phyloP scores from a whole-genome alignment of 2,113 vertebrate genomes.

The Bombycilla garrulus region DNA sequence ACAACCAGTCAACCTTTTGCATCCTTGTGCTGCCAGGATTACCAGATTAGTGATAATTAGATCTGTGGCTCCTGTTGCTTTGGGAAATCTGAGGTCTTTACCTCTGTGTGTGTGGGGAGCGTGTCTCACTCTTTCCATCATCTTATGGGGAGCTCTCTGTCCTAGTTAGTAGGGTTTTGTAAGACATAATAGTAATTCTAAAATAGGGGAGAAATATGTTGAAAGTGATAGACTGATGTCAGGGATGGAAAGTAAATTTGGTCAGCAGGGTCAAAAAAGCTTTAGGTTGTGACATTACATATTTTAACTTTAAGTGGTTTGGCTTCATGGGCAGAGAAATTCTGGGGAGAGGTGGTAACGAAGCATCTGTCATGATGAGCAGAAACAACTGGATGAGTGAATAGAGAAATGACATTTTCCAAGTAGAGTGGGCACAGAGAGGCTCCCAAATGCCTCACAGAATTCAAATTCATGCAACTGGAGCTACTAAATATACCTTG shows the following conservation, averaged over 20 bases:
- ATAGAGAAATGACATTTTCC: not conserved
- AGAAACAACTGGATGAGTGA: not conserved
- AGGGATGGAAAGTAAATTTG: not conserved
- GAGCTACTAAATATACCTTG: not conserved
- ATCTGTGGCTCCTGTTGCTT: not conserved
- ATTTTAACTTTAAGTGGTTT: not conserved
- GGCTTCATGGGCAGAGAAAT: not conserved
- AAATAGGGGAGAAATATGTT: not conserved
- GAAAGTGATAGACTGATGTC: not conserved
- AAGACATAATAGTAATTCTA: not conserved
- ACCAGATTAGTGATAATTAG: not conserved
- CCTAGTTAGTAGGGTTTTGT: not conserved
- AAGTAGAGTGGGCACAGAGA: not conserved
- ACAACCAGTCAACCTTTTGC: not conserved
- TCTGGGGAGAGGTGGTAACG: not conserved
- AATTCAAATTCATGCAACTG: not conserved
- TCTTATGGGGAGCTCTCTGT: not conserved
- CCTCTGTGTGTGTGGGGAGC: not conserved
- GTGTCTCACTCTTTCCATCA: not conserved
- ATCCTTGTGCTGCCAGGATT: not conserved
- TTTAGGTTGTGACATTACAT: not conserved
- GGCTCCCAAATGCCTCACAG: accelerated
- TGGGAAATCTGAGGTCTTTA: not conserved
- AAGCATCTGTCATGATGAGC: not conserved
- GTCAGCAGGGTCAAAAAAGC: not conserved